Base-by-base conservation (phyloP, 2,888 invertebrate genomes). In the Tenthredo amoena region DNA sequence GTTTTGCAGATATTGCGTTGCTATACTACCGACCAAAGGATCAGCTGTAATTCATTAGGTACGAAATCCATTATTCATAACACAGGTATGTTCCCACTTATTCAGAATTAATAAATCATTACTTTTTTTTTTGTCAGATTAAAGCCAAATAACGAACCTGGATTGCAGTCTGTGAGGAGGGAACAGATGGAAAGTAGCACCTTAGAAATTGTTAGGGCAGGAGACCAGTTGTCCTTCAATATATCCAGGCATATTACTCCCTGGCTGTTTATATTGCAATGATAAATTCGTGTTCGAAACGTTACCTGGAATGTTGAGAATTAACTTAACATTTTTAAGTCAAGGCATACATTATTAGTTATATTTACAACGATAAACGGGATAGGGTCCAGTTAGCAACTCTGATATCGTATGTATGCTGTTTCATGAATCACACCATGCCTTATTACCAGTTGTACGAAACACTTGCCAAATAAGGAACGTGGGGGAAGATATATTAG, bases 191-290 rank as follows among this genome's bases (percentile, higher is more conserved):
- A 99, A 89, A 99, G 96, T 91, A 99, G 95, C 89, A 99, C 99
- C 95, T 99, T 99, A 87, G 99, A 98, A 94, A 99, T 99, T 91
- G 99, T 99, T 92, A 99, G 95, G 72, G 99, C 99, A n/a, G 99
- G 99, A 50, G 98, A 99, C 99, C 99, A 99, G 94, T 99, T 99
- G 94, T 99, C 99, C 94, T 99, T 99, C 90, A 99, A 96, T 91
- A 99, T 99, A 94, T 99, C 99, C 95, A 99, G 96, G 94, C 99
- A 99, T 93, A 99, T 99, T 87, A 98, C 98, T 86, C 99, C 99
- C 95, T 99, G 99, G 93, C 98, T 98, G 95, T 99, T 99, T 94
- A 99, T 99, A 95, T 99, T 99, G 96, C 99, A 99, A 94, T 99
- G 99, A 94, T 99, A 99, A 94, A 99, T 99, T 92, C 99, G 96